Evolutionary conservation across 2,888 invertebrate species (phyloP).

Genomic region (Drosophila pseudotalamancana): DNA sequence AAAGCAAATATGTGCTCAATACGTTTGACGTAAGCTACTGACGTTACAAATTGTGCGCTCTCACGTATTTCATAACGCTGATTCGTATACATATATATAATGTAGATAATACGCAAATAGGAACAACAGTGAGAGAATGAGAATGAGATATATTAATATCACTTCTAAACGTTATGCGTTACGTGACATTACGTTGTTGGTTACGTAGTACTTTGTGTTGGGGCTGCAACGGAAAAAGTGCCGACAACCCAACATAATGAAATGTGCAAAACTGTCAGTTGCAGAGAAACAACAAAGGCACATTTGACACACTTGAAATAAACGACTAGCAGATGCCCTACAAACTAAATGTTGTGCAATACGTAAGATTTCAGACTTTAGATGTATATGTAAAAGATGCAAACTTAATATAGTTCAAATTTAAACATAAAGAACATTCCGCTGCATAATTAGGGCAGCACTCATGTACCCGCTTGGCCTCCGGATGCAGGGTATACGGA

Average conservation of each 20-base stretch:
- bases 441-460: neutral
- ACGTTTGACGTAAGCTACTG: neutral
- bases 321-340: neutral
- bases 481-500: neutral
- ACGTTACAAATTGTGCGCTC: constrained; percentile 2
- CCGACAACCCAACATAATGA: constrained; percentile 35
- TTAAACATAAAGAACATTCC: neutral
- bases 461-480: neutral
- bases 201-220: neutral
- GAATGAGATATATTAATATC: neutral
- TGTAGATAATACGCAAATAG: neutral
- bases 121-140: neutral
- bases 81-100: too few relatives aligned
- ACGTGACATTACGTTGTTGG: neutral
- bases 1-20: constrained; percentile 1
- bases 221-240: constrained; percentile 20
- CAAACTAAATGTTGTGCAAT: neutral
- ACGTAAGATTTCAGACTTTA: too few relatives aligned
- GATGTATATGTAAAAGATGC: neutral
- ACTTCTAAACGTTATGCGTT: neutral
- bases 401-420: neutral
- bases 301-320: neutral
- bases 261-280: constrained; percentile 54
- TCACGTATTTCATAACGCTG: neutral
- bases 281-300: constrained; percentile 21